Base-by-base conservation (phyloP, 2,113 vertebrate genomes). In the Notothenia rossii region DNA sequence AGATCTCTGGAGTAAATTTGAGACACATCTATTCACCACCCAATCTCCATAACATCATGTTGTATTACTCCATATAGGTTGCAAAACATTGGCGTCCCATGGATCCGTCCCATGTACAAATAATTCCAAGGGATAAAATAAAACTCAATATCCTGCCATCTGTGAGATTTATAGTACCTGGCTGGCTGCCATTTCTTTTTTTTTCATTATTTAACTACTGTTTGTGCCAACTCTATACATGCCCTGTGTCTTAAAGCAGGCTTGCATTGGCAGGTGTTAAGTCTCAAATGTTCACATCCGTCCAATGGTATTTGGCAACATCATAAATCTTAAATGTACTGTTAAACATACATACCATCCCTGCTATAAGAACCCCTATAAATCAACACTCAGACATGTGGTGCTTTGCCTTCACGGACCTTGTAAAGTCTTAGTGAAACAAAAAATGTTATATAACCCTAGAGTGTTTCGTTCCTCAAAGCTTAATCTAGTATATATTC, bases 271-370 rank as follows among this genome's bases (percentile, higher is more conserved):
- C 87, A 91, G 84, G 83, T 90, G 90, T 72, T 65, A 29, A 66
- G 66, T 82, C 65, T 91, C 86, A 69, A 75, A 77, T 79, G 86
- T 82, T 86, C 79, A 73, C 81, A 63, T 90, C 77, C 55, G 4
- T 72, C 62, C 82, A 45, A 2, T n/a, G 22, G n/a, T 69, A 59
- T 84, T 75, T 77, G 70, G 68, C 81, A 68, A 80, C 68, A 12
- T 79, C 73, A 33, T 91, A 91, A 91, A 90, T 89, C 85, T 73
- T 1, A 25, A 51, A 51, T 79, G 83, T 80, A 69, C 81, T 76
- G 82, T 84, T 75, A 62, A 81, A 86, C 86, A 82, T 67, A 86
- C 86, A 82, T 67, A 36, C 61, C 77, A 18, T 64, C 11, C 43
- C 48, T 15, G 59, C 69, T 68, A 33, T 55, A 33, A 68, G 75